Evolutionary conservation across 2,888 invertebrate genomes (phyloP).

Genomic region (Rhagonycha fulva): DNA sequence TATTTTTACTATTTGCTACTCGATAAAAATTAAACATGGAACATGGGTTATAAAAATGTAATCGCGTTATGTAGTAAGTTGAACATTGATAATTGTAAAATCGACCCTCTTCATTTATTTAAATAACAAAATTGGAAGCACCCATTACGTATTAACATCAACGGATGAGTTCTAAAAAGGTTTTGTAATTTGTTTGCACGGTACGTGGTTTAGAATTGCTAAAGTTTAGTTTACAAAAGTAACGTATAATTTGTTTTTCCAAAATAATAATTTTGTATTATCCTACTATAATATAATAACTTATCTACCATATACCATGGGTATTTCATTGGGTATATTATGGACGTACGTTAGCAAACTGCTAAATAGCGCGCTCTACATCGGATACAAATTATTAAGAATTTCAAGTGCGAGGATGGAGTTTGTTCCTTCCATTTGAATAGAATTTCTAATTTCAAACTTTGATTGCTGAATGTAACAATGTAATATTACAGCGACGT

Average conservation of each 20-base stretch:
- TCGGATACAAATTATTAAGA: slow-evolving; percentile 37
- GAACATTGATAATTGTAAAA: background rate
- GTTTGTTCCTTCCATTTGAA: slow-evolving; percentile 47
- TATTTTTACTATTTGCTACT: background rate
- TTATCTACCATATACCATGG: too few relatives aligned
- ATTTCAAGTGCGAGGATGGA: slow-evolving; percentile 34
- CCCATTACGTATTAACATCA: background rate
- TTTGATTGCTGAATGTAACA: slow-evolving; percentile 45
- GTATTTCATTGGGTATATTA: background rate
- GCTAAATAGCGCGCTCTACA: slow-evolving; percentile 19
- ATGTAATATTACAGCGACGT: slow-evolving; percentile 36
- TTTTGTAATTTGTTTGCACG: background rate
- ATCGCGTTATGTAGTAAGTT: background rate
- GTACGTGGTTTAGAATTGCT: background rate
- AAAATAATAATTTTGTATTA: background rate
- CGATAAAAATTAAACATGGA: background rate
- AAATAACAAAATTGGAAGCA: background rate
- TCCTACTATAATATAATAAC: background rate
- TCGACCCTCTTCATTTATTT: background rate
- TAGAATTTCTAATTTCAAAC: slow-evolving; percentile 48
- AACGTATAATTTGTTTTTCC: background rate
- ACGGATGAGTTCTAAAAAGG: background rate
- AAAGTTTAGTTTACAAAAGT: background rate
- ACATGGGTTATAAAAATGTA: background rate
- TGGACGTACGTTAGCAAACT: background rate